Base-by-base conservation (phyloP, 2,113 vertebrate species). In the Poeciliopsis turrubarensis region DNA sequence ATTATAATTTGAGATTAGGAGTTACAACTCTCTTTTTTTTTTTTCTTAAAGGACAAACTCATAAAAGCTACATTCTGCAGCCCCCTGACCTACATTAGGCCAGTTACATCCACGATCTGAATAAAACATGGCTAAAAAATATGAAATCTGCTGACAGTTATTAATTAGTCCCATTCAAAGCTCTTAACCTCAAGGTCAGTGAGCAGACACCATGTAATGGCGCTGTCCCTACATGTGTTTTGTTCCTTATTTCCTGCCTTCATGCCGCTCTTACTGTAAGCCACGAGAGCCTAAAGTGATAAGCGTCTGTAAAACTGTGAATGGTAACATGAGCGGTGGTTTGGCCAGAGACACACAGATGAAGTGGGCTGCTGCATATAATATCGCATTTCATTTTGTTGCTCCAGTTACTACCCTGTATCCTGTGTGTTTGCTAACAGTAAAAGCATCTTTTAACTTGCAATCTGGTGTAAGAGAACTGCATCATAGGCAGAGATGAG, bases 131-230 rank as follows among this genome's bases (percentile, higher is more conserved):
- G 68, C 77, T 44, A 79, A 84, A 88, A 87, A 89, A 86, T 81
- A 84, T 73, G 87, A 91, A 89, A 90, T 60, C 78, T 69, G 70
- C 80, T 92, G 92, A 91, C 92, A 93, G 89, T 89, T 93, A 91
- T 93, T 92, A 93, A 93, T 92, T 91, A 91, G 91, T 84, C 89
- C 84, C 83, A 91, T 92, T 93, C 90, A 93, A 32, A 80, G 82
- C 84, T 88, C 83, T 91, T 93, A 92, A 93, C 92, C 91, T 86
- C 84, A 74, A 92, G 92, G 91, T 93, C 92, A 89, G 72, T 77
- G 87, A 84, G 90, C 86, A 91, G 90, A 90, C 89, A 85, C 80
- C 85, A 86, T 91, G 88, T 91, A 89, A 91, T 85, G 87, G 90
- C 87, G 87, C 86, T 80, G 87, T 88, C 86, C 77, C 74, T 71